A percentile compares a stretch with the other conserved stretches of the same genome.
Conservation (phyloP, 2,888 invertebrate species). For the Pheosia gnoma region DNA sequence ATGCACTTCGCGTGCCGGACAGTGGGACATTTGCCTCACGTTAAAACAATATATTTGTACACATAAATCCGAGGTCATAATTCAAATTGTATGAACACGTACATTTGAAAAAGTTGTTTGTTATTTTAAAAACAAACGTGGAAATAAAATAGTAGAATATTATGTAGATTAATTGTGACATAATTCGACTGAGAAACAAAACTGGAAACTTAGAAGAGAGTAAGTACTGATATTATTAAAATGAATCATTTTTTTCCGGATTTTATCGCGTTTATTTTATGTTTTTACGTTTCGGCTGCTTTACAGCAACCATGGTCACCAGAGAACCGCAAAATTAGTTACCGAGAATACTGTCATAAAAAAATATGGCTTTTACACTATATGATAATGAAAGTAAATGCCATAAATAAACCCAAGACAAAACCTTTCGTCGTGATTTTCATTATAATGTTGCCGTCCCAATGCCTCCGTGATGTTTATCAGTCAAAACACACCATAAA, state of each 20-base stretch:
- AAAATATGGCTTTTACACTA: neutral
- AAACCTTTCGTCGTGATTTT: slow-evolving; percentile 2
- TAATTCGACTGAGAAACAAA: neutral
- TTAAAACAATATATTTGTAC: slow-evolving; percentile 18
- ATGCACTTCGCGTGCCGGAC: slow-evolving; percentile 40
- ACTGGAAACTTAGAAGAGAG: too few relatives aligned
- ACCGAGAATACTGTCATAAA: too few relatives aligned
- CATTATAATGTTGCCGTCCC: neutral
- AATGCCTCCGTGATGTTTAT: neutral
- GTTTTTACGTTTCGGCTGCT: too few relatives aligned
- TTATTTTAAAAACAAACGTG: too few relatives aligned
- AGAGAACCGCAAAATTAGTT: too few relatives aligned
- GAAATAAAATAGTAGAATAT: too few relatives aligned
- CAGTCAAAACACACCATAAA: slow-evolving; percentile 1
- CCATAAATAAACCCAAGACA: slow-evolving; percentile 1
- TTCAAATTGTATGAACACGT: neutral
- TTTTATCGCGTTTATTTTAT: too few relatives aligned
- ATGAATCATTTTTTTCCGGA: too few relatives aligned
- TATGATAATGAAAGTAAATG: neutral
- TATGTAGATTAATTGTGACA: neutral
- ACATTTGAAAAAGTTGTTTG: neutral
- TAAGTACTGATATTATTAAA: too few relatives aligned
- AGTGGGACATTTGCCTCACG: slow-evolving; percentile 35
- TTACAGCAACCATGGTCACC: too few relatives aligned
- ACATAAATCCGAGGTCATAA: neutral